Evolutionary conservation across 2,888 invertebrate genomes (phyloP), one percentile per base, ranked within the genome.

Genomic region (Aphidius colemani): DNA sequence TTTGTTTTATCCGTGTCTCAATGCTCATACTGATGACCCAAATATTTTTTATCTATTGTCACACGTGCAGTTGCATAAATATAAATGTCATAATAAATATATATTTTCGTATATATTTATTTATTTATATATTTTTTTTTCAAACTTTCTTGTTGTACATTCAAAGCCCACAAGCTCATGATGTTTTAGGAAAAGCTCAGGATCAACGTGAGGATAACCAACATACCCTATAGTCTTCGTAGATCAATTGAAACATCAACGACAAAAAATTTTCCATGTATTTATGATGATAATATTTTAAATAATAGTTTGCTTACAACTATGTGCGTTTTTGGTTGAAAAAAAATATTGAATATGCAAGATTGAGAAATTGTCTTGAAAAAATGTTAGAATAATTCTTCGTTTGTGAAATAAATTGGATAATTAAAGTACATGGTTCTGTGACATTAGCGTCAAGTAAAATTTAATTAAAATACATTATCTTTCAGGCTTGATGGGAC

Each of bases 111-210:
- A 18, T 18, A 18, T 30, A 30, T 30, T 11, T 48, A 7, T 48
- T 4, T 10, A 48, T 48, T 6, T 13, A 13, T 48, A 11, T 13
- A 11, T 13, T 13, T 48, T 11, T 11, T 13, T 13, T 13, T 13
- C 11, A 13, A 48, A 48, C 48, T 46, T 46, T 46, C 10, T 8
- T 11, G n/a, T 7, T 46, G 63, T 69, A 71, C 67, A 30, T 68
- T 63, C 67, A 65, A 67, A 63, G 70, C 70, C 68, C 71, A 62
- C 66, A 71, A 70, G 70, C 74, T 69, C 66, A 69, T 70, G 71
- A 70, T 72, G 72, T 74, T 73, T 70, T 69, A 67, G 53, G 64
- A 68, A 71, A 73, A 72, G 72, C 72, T 70, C 66, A 63, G 58
- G 63, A 64, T 46, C 50, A 55, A n/a, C 48, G 44, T 48, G 53